A percentile compares a stretch with the other conserved stretches of the same genome.
phyloP scores from a whole-genome alignment of 1,140 invertebrate species.

The Rhagoletis zephyria region DNA sequence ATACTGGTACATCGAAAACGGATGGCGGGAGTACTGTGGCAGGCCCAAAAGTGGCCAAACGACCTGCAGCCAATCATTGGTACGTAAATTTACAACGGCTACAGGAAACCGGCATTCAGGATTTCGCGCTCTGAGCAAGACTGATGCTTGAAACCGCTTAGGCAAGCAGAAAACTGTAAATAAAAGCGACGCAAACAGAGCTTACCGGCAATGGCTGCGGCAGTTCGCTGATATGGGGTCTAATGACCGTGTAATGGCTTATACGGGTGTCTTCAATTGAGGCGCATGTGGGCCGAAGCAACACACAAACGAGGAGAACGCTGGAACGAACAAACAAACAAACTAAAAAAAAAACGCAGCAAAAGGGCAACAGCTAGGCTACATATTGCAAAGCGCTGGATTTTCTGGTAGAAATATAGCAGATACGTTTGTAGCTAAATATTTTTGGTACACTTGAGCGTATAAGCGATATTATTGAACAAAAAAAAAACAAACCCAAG shows the following conservation, averaged over 20 bases:
- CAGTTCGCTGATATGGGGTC: background rate
- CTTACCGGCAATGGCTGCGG: background rate
- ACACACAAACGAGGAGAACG: background rate
- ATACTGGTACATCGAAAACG: too few species aligned
- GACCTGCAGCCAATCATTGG: background rate
- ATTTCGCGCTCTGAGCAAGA: background rate
- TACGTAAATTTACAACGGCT: background rate
- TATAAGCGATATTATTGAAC: background rate
- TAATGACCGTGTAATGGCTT: background rate
- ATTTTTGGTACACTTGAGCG: background rate
- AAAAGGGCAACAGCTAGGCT: background rate
- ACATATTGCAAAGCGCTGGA: too few species aligned
- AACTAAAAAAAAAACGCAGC: too few species aligned
- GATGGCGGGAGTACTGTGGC: too few species aligned
- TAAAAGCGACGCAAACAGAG: conserved; percentile 12
- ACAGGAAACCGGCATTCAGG: background rate
- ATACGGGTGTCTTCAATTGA: background rate
- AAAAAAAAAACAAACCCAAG: background rate
- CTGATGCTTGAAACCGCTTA: background rate
- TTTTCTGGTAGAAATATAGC: too few species aligned
- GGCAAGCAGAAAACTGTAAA: conserved; percentile 20
- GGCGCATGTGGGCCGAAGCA: background rate
- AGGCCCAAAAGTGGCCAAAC: too few species aligned
- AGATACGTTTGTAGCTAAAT: background rate
- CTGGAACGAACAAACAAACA: conserved; percentile 18